Percentiles rank a stretch among this genome's conserved stretches.
Conservation (phyloP, 1,140 invertebrate species). For the Bemisia tabaci region DNA sequence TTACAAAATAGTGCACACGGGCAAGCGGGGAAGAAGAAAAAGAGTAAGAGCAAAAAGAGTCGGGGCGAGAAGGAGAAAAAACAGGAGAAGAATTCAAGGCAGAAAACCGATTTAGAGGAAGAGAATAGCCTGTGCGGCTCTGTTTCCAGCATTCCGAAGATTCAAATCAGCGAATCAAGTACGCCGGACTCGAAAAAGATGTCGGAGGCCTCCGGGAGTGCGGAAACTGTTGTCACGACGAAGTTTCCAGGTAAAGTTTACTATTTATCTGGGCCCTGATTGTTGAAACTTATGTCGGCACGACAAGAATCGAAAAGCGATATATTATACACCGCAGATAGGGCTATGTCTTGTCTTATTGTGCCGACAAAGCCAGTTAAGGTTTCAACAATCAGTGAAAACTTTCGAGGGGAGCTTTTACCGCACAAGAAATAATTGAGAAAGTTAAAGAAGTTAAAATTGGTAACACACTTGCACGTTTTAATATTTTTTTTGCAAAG, state of each 20-base stretch:
- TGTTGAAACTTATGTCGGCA: too few species aligned
- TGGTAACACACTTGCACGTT: too few species aligned
- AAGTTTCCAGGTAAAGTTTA: too few species aligned
- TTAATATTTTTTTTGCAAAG: too few species aligned
- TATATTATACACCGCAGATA: background rate
- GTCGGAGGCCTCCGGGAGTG: background rate
- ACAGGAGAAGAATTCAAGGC: background rate
- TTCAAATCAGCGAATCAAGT: background rate
- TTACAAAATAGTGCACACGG: background rate
- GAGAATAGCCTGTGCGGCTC: background rate
- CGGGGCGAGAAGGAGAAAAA: background rate
- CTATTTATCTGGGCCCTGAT: too few species aligned
- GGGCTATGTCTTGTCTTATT: background rate
- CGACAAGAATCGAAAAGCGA: background rate
- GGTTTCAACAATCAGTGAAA: background rate
- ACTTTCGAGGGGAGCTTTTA: background rate
- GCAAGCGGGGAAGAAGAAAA: background rate
- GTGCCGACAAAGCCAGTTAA: background rate
- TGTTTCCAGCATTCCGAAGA: background rate
- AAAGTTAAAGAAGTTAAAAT: too few species aligned
- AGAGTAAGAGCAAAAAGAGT: background rate
- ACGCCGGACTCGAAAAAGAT: background rate
- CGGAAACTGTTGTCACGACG: background rate
- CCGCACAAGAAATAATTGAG: background rate
- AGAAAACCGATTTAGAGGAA: too few species aligned